A percentile compares a stretch with the other conserved stretches of the same genome.
Conservation (phyloP, 2,797 vertebrate species). For the Gymnothorax reevesii region DNA sequence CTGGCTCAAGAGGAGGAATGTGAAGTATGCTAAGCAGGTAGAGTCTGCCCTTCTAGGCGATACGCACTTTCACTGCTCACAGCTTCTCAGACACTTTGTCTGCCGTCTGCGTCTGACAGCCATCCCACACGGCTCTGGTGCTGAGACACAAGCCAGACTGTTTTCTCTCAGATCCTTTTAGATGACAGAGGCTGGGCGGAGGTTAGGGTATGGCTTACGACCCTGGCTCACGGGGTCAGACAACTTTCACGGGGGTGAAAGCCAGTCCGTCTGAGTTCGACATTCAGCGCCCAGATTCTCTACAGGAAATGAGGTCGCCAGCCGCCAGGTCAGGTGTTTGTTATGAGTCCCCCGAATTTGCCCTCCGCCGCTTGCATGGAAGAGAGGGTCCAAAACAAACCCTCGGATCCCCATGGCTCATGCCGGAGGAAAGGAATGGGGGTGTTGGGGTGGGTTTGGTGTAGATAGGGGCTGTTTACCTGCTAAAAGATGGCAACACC, state of each 20-base stretch:
- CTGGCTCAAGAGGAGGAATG: conserved; percentile 12
- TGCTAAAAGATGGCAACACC: conserved; percentile 63
- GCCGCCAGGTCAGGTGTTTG: conserved; percentile 46
- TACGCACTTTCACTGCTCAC: background rate
- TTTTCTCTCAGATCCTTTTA: background rate
- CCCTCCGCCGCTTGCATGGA: conserved; percentile 49
- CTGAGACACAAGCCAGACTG: conserved; percentile 5
- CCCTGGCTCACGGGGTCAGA: background rate
- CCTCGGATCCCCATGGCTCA: conserved; percentile 59
- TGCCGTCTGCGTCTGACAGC: background rate
- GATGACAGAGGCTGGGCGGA: background rate
- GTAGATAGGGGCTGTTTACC: conserved; percentile 45
- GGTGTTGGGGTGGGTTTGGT: conserved; percentile 46
- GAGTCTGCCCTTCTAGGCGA: background rate
- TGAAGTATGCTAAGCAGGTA: conserved; percentile 8
- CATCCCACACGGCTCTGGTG: background rate
- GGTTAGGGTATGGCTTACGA: background rate
- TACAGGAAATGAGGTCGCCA: background rate
- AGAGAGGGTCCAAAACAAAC: conserved; percentile 56
- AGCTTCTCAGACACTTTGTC: conserved; percentile 12
- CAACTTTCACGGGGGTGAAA: background rate
- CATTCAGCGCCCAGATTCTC: background rate
- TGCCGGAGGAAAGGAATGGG: conserved; percentile 59
- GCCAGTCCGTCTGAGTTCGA: background rate
- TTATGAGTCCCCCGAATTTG: conserved; percentile 56